A percentile compares a stretch with the other conserved stretches of the same genome.
Evolutionary conservation across 2,797 vertebrate species (phyloP).

Genomic region (Microctenopoma steveboyesi): DNA sequence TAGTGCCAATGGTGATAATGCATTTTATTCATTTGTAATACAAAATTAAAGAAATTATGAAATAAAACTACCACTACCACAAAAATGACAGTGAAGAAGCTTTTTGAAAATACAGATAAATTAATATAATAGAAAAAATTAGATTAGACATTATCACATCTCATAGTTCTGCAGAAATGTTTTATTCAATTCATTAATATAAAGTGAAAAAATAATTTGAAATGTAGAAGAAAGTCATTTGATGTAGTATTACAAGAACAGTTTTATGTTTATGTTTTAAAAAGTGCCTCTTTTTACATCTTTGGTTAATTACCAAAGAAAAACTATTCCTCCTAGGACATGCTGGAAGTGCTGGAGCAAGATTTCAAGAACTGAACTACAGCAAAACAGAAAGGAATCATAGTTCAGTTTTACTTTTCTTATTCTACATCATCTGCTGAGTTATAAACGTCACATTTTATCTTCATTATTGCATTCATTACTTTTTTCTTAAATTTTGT

Average conservation of each 20-base stretch:
- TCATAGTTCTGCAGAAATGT: conserved; percentile 36
- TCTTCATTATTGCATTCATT: conserved; percentile 30
- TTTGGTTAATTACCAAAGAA: conserved; percentile 45
- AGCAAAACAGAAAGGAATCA: conserved; percentile 1
- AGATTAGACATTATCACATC: no score
- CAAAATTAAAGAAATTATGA: no score
- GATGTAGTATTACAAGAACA: conserved; percentile 29
- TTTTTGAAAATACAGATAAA: no score
- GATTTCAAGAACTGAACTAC: conserved; percentile 9
- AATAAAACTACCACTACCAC: no score
- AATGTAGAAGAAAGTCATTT: conserved; percentile 10
- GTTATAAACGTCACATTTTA: conserved; percentile 19
- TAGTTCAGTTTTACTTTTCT: not conserved
- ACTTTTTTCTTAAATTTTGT: not conserved
- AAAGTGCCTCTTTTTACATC: conserved; percentile 56
- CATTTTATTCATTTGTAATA: no score
- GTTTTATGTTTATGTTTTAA: conserved; percentile 12
- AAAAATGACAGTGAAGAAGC: no score
- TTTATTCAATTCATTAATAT: conserved; percentile 64
- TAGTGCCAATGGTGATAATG: no score
- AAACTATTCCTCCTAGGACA: conserved; percentile 9
- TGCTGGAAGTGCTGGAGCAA: conserved; percentile 25
- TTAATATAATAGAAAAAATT: no score
- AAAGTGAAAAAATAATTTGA: conserved; percentile 34
- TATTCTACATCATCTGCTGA: conserved; percentile 5